Percentiles rank a stretch among this genome's conserved stretches.
phyloP scores from a whole-genome alignment of 2,888 invertebrate genomes.

The Schrankia costaestrigalis region DNA sequence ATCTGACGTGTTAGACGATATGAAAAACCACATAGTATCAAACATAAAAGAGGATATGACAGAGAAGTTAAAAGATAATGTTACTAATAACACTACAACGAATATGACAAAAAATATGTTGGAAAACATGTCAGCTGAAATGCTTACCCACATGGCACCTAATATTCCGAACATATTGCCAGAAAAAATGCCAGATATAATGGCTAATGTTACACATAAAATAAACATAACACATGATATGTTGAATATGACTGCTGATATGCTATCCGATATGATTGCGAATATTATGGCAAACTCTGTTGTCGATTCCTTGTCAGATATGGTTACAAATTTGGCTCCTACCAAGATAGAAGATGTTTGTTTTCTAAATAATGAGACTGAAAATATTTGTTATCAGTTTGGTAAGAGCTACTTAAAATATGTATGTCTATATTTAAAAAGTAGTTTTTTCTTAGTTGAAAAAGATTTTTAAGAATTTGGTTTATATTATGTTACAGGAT shows the following conservation, averaged over 20 bases:
- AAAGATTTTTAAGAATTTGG: no score
- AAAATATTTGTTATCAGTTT: conserved; percentile 53
- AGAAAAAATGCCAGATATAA: conserved; percentile 13
- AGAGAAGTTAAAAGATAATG: not conserved
- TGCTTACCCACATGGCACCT: conserved; percentile 9
- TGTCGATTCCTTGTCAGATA: conserved; percentile 12
- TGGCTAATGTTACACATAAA: conserved; percentile 11
- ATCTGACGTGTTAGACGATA: conserved; percentile 9
- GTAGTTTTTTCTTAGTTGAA: no score
- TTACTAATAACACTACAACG: conserved; percentile 7
- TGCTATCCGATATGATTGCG: conserved; percentile 14
- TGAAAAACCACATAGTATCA: conserved; percentile 21
- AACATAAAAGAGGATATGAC: conserved; percentile 21
- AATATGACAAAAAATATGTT: conserved; percentile 15
- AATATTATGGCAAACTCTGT: conserved; percentile 19
- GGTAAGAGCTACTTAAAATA: conserved; percentile 39
- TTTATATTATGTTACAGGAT: conserved; percentile 41
- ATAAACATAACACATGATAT: conserved; percentile 3
- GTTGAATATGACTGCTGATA: conserved; percentile 17
- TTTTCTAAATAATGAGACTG: conserved; percentile 43
- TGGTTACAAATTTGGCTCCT: conserved; percentile 6
- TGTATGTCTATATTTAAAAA: no score
- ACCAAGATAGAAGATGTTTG: conserved; percentile 35
- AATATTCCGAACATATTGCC: conserved; percentile 20
- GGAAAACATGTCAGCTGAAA: conserved; percentile 14